Conservation (phyloP, 2,888 invertebrate species). For the Leptinotarsa peninsularis region DNA sequence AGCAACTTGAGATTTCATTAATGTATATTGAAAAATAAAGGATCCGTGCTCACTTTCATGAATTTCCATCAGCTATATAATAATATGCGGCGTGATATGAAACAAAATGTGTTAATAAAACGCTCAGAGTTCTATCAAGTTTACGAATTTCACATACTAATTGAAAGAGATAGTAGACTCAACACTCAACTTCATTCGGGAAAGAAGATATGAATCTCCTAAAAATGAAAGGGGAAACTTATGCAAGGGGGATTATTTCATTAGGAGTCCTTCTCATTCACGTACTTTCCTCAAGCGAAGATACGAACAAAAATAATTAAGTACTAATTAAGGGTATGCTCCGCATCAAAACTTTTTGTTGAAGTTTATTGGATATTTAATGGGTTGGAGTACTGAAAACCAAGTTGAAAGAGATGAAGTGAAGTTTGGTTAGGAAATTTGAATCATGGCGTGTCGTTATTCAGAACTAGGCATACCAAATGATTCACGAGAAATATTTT, state of each 20-base stretch:
- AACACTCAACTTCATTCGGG: background rate
- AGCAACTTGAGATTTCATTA: too few relatives aligned
- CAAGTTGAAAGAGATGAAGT: background rate
- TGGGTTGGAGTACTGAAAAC: background rate
- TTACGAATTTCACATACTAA: background rate
- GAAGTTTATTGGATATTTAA: slow-evolving; percentile 2
- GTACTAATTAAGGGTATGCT: slow-evolving; percentile 3
- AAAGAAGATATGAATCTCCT: background rate
- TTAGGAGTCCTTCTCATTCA: background rate
- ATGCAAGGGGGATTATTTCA: background rate
- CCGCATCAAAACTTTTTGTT: background rate
- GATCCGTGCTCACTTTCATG: too few relatives aligned
- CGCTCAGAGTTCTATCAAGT: background rate
- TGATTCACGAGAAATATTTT: background rate
- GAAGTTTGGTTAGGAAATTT: background rate
- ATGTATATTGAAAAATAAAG: too few relatives aligned
- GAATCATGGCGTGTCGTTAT: background rate
- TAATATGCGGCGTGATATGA: too few relatives aligned
- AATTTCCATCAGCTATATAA: too few relatives aligned
- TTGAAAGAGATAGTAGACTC: background rate
- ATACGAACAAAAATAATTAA: background rate
- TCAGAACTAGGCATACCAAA: background rate
- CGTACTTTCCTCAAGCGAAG: background rate
- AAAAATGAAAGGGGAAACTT: background rate
- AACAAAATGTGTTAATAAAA: too few relatives aligned